Conservation (phyloP, 2,797 vertebrate species). For the Valencia hispanica region DNA sequence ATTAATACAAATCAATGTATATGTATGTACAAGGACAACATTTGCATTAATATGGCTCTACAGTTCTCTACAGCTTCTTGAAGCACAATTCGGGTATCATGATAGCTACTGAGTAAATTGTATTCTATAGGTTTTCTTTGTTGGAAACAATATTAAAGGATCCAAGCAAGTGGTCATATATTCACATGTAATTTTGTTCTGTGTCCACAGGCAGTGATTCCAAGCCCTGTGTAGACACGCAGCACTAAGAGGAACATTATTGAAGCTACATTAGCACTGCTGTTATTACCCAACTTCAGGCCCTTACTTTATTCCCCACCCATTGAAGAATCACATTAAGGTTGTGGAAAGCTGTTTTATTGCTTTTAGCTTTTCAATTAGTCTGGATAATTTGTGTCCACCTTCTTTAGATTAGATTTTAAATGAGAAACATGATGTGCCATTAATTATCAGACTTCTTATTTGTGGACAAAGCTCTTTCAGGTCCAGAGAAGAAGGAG, state of each 20-base stretch:
- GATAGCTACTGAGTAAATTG: background rate
- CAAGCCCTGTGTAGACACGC: conserved; percentile 25
- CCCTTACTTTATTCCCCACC: conserved; percentile 55
- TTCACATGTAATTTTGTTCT: conserved; percentile 24
- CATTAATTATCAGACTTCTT: conserved; percentile 80
- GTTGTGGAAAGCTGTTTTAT: conserved; percentile 62
- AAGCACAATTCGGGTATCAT: background rate
- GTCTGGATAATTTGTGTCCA: conserved; percentile 75
- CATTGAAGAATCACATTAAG: conserved; percentile 70
- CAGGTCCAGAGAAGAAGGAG: conserved; percentile 19
- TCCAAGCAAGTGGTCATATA: background rate
- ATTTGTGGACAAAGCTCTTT: conserved; percentile 68
- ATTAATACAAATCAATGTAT: too few relatives aligned
- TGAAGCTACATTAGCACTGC: conserved; percentile 41
- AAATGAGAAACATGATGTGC: conserved; percentile 80
- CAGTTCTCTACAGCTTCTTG: background rate
- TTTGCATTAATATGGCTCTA: background rate
- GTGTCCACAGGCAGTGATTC: conserved; percentile 38
- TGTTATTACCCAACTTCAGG: conserved; percentile 43
- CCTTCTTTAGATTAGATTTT: conserved; percentile 79
- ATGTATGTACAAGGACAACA: background rate
- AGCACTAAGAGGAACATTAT: conserved; percentile 45
- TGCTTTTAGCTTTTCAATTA: conserved; percentile 80
- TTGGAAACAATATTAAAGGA: conserved; percentile 19
- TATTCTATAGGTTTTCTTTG: background rate